phyloP scores from a whole-genome alignment of 1,140 invertebrate species.

The Drosophila erecta region DNA sequence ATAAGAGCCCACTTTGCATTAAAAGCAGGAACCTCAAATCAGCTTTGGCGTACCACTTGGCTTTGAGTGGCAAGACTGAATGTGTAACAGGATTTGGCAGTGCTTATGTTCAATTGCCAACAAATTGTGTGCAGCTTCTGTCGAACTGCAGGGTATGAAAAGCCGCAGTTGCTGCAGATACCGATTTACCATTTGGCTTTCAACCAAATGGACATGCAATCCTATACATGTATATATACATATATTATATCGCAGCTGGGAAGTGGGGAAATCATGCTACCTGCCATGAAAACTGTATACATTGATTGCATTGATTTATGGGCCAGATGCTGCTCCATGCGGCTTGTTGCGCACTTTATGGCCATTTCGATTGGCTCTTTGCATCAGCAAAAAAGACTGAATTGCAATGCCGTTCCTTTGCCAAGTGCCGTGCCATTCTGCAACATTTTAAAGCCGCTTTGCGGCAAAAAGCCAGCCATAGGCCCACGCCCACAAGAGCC shows the following conservation, averaged over 20 bases:
- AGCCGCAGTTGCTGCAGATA: constrained; percentile 14
- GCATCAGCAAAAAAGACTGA: constrained; percentile 34
- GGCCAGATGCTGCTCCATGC: constrained; percentile 28
- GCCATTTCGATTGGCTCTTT: constrained; percentile 46
- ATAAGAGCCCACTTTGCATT: not conserved
- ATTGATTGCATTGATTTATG: constrained; percentile 65
- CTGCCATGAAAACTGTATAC: constrained; percentile 30
- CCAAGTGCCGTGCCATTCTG: constrained; percentile 46
- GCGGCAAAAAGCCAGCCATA: constrained; percentile 2
- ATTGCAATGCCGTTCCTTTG: constrained; percentile 7
- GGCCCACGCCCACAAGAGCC: not conserved
- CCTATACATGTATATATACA: not conserved
- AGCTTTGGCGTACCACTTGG: constrained; percentile 9
- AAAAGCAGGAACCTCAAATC: constrained; percentile 1
- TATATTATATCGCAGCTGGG: not conserved
- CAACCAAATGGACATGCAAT: constrained; percentile 24
- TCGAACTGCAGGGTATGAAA: constrained; percentile 30
- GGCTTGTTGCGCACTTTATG: constrained; percentile 60
- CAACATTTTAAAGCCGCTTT: constrained; percentile 40
- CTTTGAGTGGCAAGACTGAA: constrained; percentile 14
- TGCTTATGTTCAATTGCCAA: constrained; percentile 12
- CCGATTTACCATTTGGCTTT: constrained; percentile 25
- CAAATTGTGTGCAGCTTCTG: constrained; percentile 4
- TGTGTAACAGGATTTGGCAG: constrained; percentile 24
- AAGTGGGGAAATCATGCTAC: constrained; percentile 28